These are phyloP conservation scores for Cheilosia variabilis DNA, from an alignment of 2,888 invertebrate species.

Conservation along the genomic window DNA sequence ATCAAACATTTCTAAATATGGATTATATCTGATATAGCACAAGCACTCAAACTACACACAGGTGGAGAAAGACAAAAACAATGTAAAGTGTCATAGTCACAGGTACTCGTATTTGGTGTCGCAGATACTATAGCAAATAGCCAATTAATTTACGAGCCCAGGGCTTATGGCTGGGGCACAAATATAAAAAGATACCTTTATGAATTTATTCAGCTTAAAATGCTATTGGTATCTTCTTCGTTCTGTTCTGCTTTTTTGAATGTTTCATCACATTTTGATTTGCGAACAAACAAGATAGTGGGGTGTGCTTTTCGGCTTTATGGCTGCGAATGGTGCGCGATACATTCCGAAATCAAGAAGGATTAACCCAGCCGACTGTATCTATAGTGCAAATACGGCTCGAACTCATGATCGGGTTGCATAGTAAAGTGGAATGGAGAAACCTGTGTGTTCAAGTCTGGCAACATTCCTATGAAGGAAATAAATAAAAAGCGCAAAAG, in stretches of 20 bases:
- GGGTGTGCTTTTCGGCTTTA: background rate
- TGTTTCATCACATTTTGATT: constrained; percentile 51
- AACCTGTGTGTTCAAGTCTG: no score
- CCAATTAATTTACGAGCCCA: constrained; percentile 64
- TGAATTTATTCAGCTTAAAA: constrained; percentile 56
- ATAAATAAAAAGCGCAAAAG: no score
- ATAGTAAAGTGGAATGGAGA: no score
- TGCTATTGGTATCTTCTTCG: constrained; percentile 43
- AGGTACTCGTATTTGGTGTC: background rate
- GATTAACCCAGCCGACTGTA: background rate
- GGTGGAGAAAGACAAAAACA: background rate
- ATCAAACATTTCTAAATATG: constrained; percentile 72
- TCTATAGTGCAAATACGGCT: no score
- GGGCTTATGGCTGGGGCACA: constrained; percentile 39
- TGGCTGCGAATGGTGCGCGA: background rate
- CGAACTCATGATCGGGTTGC: no score
- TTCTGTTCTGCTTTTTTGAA: constrained; percentile 9
- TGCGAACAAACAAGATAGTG: constrained; percentile 50
- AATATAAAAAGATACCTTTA: constrained; percentile 64
- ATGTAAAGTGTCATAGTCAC: background rate
- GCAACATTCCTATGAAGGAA: no score
- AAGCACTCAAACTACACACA: constrained; percentile 15
- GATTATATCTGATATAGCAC: constrained; percentile 43
- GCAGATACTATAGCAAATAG: constrained; percentile 51
- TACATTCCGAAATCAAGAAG: background rate